Percentiles rank a stretch among this genome's conserved stretches.
Evolutionary conservation across 2,888 invertebrate species (phyloP).

Genomic region (Coleophora flavipennella): DNA sequence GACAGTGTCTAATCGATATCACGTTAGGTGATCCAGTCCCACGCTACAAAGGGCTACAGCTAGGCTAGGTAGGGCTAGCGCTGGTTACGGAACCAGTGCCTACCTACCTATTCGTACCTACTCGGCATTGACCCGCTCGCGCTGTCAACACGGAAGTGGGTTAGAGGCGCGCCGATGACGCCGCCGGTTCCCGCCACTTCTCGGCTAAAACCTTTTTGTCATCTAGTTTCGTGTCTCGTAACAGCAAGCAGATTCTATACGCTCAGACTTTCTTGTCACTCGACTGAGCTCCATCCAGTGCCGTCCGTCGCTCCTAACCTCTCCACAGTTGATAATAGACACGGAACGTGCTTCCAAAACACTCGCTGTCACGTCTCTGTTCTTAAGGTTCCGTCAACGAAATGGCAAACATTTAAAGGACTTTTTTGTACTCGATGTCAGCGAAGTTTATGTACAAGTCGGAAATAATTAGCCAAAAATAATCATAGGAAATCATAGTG

Average conservation of each 20-base stretch:
- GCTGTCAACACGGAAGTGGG: constrained; percentile 29
- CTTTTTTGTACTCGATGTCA: too few species aligned
- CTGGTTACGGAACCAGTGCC: constrained; percentile 18
- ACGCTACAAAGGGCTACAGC: too few species aligned
- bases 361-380: constrained; percentile 5
- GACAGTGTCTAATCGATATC: too few species aligned
- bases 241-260: constrained; percentile 1
- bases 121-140: constrained; percentile 35
- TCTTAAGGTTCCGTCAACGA: too few species aligned
- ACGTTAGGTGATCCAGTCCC: too few species aligned
- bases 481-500: too few species aligned
- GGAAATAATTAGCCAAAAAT: too few species aligned
- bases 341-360: constrained; percentile 9
- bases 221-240: constrained; percentile 14
- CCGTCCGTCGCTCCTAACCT: too few species aligned
- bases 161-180: constrained; percentile 18
- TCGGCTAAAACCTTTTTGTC: constrained; percentile 12
- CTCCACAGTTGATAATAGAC: constrained; percentile 8
- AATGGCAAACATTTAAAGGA: too few species aligned
- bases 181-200: constrained; percentile 5
- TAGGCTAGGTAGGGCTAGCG: constrained; percentile 15
- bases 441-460: too few species aligned
- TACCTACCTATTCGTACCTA: too few species aligned
- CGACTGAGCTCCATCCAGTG: constrained; percentile 1
- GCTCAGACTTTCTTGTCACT: constrained; percentile 13